Base-by-base conservation (phyloP, 2,797 vertebrate species). In the Clamator glandarius region DNA sequence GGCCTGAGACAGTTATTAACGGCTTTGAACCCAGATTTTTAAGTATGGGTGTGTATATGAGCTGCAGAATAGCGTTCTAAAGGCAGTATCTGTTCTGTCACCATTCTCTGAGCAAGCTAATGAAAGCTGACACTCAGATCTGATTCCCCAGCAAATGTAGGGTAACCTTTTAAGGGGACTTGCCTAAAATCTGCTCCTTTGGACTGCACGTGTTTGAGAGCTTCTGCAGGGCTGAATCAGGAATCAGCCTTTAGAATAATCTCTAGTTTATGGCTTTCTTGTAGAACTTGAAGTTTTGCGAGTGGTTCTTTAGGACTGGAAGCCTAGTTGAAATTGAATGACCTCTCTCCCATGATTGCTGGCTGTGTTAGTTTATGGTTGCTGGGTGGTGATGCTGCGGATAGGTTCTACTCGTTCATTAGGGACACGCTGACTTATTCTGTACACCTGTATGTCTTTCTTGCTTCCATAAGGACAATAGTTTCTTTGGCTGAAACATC, bases 401-500 rank as follows among this genome's bases (percentile, higher is more conserved):
- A 76, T 85, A 21, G 20, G 20, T 72, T 81, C 57, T 67, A 8
- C 35, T 54, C 58, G 54, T 58, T 58, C 46, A 8, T 83, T 72
- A 62, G 28, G 78, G 85, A 94, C 89, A 63, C 0, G 6, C 67
- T 86, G 69, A 35, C 44, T 85, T 18, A 1, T 86, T 67, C 55
- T 48, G 16, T 75, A 63, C 11, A 87, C 82, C 82, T 86, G 20
- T 72, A 11, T 5, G 31, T 55, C 87, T 87, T 48, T 69, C 77
- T 61, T 64, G 41, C 46, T 84, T 81, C 51, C 15, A 3, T 58
- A 81, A 88, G 69, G 73, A 59, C 55, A 74, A 31, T 23, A 54
- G 55, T 76, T 92, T 84, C 69, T 95, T 91, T 95, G 91, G 73
- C 87, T 84, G 79, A 92, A 89, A 88, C 66, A 79, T 68, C 66